Base-by-base conservation (phyloP, 2,113 vertebrate genomes). In the Cyprinodon variegatus region DNA sequence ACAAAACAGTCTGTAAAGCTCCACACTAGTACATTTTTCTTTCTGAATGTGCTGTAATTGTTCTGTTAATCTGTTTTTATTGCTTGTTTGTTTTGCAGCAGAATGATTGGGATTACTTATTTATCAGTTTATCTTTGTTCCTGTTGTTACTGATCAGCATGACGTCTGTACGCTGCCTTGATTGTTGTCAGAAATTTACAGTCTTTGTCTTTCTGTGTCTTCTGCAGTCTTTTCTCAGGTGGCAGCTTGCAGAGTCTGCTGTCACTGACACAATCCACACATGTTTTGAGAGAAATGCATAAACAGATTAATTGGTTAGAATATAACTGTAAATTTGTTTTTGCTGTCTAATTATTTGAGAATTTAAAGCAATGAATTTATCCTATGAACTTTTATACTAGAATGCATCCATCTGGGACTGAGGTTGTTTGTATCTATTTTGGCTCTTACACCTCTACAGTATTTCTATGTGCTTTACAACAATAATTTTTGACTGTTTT, bases 101-200 rank as follows among this genome's bases (percentile, higher is more conserved):
- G 40, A 82, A 65, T 9, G 62, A 40, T 64, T 40, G 11, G 38
- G 15, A 40, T 3, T 17, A 40, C 8, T 10, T 63, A 38, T 64
- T 40, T 9, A 40, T 40, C 62, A 63, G 78, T 73, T 66, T 53
- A 71, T 77, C 70, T 84, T 50, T 70, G 79, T 83, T 85, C 53
- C 37, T 84, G 83, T 83, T 82, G 86, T 82, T 78, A 76, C 61
- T 63, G 75, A 83, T 79, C 87, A 84, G 74, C 72, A 61, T 72
- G 81, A 82, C 5, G 80, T 77, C 65, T 66, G 65, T 69, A 68
- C 48, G 61, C 50, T 0, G 61, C 65, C 80, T 78, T 79, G 78
- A 86, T 89, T 77, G 81, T 74, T 71, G 81, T 85, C 77, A 88
- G 74, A 64, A 84, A 86, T 87, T 77, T 89, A 78, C 76, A 72